A percentile compares a stretch with the other conserved stretches of the same genome.
Evolutionary conservation across 2,888 invertebrate genomes (phyloP).

Genomic region (Seira sanloemensis): DNA sequence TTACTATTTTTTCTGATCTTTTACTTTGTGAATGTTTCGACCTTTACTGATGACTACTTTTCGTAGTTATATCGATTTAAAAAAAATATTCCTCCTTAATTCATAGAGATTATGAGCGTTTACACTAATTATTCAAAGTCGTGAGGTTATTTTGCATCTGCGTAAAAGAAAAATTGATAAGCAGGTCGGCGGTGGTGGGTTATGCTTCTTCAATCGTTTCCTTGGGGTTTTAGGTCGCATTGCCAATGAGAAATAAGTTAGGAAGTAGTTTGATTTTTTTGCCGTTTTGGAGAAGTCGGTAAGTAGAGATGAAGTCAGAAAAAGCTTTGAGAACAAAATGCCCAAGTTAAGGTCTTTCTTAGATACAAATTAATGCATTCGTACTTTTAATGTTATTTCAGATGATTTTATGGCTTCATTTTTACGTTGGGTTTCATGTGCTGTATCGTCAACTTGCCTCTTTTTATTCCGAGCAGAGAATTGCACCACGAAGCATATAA

Average conservation of each 20-base stretch:
- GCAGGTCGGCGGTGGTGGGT: not conserved
- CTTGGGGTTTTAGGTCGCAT: not conserved
- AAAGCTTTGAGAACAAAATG: not conserved
- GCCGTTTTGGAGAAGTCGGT: not conserved
- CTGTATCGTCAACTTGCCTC: slow-evolving; percentile 48
- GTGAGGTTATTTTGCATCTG: not conserved
- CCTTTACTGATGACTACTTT: too few species aligned
- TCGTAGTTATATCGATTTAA: too few species aligned
- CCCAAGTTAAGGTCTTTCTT: not conserved
- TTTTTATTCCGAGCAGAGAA: slow-evolving; percentile 34
- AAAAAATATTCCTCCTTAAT: not conserved
- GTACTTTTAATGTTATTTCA: not conserved
- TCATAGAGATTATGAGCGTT: not conserved
- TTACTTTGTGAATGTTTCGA: not conserved
- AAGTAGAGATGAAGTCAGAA: too few species aligned
- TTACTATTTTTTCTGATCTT: not conserved
- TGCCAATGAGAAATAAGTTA: not conserved
- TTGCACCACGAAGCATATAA: not conserved
- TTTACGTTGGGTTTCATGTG: slow-evolving; percentile 12
- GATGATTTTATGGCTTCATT: slow-evolving; percentile 49
- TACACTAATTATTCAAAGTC: too few species aligned
- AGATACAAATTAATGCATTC: not conserved
- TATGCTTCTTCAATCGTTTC: not conserved
- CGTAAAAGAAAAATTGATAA: not conserved
- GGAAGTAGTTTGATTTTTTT: not conserved